These are phyloP conservation scores for Hydrotaea diabolus DNA, from an alignment of 2,888 invertebrate species.

Conservation along the genomic window DNA sequence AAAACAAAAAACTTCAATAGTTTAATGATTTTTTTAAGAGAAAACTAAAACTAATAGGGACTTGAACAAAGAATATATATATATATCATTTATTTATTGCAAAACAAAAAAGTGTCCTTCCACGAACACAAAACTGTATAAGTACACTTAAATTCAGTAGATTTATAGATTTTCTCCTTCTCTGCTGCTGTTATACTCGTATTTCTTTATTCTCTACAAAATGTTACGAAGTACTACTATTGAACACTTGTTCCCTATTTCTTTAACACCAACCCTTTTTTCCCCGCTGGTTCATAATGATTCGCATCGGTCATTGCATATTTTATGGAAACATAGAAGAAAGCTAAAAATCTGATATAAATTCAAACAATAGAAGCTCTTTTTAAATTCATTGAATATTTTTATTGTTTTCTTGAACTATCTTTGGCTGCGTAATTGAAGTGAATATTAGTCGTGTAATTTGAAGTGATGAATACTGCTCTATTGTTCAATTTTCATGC, in stretches of 20 bases:
- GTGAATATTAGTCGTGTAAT: too few species aligned
- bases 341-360: slow-evolving; percentile 4
- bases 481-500: neutral
- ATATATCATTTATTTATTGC: neutral
- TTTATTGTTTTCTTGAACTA: neutral
- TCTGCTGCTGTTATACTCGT: neutral
- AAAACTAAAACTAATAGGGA: neutral
- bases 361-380: neutral
- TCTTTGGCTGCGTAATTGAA: neutral
- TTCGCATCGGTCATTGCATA: neutral
- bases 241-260: neutral
- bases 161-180: neutral
- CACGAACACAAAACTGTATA: neutral
- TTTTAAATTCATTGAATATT: neutral
- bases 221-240: slow-evolving; percentile 2
- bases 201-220: neutral
- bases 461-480: too few species aligned
- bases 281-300: neutral
- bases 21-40: neutral
- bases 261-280: neutral
- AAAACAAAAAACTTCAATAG: neutral
- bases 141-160: slow-evolving; percentile 3
- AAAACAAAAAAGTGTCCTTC: neutral
- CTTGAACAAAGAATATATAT: neutral
- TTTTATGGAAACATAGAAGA: slow-evolving; percentile 44